Conservation (phyloP, 2,888 invertebrate species). For the Xestobium rufovillosum region DNA sequence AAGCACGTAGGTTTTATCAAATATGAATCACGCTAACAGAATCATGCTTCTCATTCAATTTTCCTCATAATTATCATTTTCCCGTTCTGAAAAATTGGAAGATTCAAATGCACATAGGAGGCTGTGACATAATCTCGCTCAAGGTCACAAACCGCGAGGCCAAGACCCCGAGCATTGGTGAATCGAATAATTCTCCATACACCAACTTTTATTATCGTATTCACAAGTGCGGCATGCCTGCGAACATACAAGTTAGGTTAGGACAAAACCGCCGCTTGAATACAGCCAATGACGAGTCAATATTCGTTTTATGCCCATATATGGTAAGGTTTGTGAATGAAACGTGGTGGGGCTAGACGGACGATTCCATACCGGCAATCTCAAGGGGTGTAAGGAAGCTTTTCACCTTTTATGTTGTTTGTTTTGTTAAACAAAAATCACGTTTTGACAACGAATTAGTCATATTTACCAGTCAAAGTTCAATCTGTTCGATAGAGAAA, state of each 20-base stretch:
- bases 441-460: constrained; percentile 21
- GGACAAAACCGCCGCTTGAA: constrained; percentile 32
- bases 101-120: constrained; percentile 17
- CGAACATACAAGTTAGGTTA: constrained; percentile 37
- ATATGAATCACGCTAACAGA: too few relatives aligned
- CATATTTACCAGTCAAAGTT: constrained; percentile 19
- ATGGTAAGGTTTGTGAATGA: constrained; percentile 65
- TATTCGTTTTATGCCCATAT: constrained; percentile 73
- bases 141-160: constrained; percentile 37
- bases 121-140: constrained; percentile 35
- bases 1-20: too few relatives aligned
- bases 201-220: too few relatives aligned
- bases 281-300: constrained; percentile 57
- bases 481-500: constrained; percentile 1
- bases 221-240: neutral
- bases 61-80: too few relatives aligned
- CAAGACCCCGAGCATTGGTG: constrained; percentile 30
- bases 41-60: too few relatives aligned
- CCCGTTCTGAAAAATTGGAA: too few relatives aligned
- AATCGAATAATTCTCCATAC: constrained; percentile 23
- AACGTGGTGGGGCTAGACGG: constrained; percentile 48
- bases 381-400: constrained; percentile 32
- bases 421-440: constrained; percentile 21
- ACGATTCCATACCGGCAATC: constrained; percentile 35
- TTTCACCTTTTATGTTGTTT: constrained; percentile 12